Base-by-base conservation (phyloP, 2,888 invertebrate genomes). In the Harpalus rubripes region DNA sequence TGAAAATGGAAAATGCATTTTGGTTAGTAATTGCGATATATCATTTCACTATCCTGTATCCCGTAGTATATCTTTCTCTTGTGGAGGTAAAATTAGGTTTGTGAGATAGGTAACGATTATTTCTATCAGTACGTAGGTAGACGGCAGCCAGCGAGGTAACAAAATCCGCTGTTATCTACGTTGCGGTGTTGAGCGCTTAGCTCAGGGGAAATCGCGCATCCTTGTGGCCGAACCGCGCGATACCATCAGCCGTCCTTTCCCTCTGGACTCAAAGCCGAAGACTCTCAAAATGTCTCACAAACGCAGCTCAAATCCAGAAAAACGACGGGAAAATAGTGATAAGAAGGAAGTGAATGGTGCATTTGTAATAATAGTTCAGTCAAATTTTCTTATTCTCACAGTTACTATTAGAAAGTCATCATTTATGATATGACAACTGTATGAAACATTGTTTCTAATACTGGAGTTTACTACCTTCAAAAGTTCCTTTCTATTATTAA, bases 121-220 rank as follows among this genome's bases (percentile, higher is more conserved):
- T 63, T 63, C 63, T 22, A 63, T 63, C 63, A 63, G 63, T 59
- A 56, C 56, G 56, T n/a, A 61, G 18, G 63, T 26, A 63, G 63
- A 26, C 26, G n/a, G 12, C 7, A 8, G 44, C 10, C 44, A 52
- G 44, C 7, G 72, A 74, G 44, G 72, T 74, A 74, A 44, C 72
- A 74, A 74, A 74, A 74, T 74, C 72, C 72, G 44, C 15, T 10
- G 72, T 74, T 74, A 74, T 74, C 72, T 74, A 44, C 44, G 72
- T 16, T 44, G 72, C 72, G 72, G 72, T 74, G 72, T 74, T 74
- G 72, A 74, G 72, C 72, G 72, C 72, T 74, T 44, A 74, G 72
- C 72, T 74, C 72, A 18, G 18, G 72, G 72, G 72, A 74, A 74
- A 74, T 74, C 72, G 72, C 72, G 72, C n/a, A 74, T 74, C 78